Evolutionary conservation across 2,113 vertebrate genomes (phyloP), one percentile per base, ranked within the genome.

Genomic region (Bagarius yarrelli): DNA sequence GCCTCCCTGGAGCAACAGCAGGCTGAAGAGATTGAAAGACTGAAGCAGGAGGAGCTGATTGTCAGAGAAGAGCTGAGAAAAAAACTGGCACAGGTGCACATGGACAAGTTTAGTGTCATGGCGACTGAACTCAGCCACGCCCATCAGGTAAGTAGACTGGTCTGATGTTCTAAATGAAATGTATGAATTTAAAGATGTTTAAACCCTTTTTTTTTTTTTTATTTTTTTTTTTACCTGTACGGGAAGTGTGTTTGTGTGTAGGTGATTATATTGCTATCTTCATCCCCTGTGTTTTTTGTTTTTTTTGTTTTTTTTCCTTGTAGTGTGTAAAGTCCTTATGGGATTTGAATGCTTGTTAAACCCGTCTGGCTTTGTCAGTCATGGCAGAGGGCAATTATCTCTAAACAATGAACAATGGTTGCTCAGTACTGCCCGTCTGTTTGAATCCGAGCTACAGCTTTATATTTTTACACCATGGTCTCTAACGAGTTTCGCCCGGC

Each of bases 71-170:
- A 90, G 13, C 85, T 93, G 71, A 90, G 88, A 87, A 89, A 88
- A 6, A 91, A 95, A 52, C 80, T 92, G 69, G 89, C 92, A 81
- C 76, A 90, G 19, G 55, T 89, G 70, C 94, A 95, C 79, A 76
- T 91, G n/a, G 94, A 93, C 47, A 93, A 93, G 34, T 91, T 93
- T 71, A 93, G 87, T 83, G 87, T 90, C 66, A 92, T 94, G 93
- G 90, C 94, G 32, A 74, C 85, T 1, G 91, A 95, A 88, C 88
- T 95, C 67, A 90, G 87, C 84, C 91, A 72, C 4, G 85, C 87
- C 50, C 94, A 92, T 88, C 94, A 96, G 93, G 97, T 96, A 67
- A 90, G 85, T 13, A 52, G 30, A 40, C 11, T n/a, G 15, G 36
- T 50, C 57, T 75, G n/a, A 27, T 18, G 14, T 40, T 14, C 14